Conservation (phyloP, 2,888 invertebrate genomes). For the Lobophora halterata region DNA sequence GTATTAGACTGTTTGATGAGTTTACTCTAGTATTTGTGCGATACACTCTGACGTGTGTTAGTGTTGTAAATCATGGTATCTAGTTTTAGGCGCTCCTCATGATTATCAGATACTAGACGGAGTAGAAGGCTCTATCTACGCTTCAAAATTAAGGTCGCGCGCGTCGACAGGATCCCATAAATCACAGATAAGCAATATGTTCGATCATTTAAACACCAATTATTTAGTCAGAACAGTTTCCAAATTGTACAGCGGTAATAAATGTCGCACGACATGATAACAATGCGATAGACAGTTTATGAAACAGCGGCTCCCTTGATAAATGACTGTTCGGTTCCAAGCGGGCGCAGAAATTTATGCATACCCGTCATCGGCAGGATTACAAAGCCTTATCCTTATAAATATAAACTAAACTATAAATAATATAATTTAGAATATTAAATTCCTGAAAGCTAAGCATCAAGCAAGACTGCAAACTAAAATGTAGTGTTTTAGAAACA, state of each 20-base stretch:
- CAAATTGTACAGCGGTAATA: conserved; percentile 57
- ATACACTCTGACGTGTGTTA: too few species aligned
- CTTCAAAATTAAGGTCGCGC: not conserved
- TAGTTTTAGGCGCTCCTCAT: too few species aligned
- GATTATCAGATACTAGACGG: too few species aligned
- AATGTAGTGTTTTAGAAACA: conserved; percentile 12
- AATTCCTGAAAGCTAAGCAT: conserved; percentile 11
- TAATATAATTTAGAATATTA: conserved; percentile 18
- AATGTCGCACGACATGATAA: conserved; percentile 68
- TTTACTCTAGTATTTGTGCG: too few species aligned
- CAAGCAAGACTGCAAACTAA: conserved; percentile 2
- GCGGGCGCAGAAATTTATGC: conserved; percentile 59
- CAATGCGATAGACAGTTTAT: conserved; percentile 70
- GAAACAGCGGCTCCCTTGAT: conserved; percentile 61
- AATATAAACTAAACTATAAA: conserved; percentile 30
- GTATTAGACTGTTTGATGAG: too few species aligned
- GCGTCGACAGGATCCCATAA: conserved; percentile 26
- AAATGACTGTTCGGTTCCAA: conserved; percentile 51
- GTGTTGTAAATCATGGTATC: too few species aligned
- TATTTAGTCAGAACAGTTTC: conserved; percentile 52
- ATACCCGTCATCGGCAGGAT: conserved; percentile 60
- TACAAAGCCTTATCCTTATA: conserved; percentile 40
- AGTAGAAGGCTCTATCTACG: not conserved
- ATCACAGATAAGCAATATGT: conserved; percentile 43
- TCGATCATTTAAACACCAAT: conserved; percentile 43